Percentiles rank a stretch among this genome's conserved stretches.
phyloP scores from a whole-genome alignment of 2,888 invertebrate species.

The Willowsia nigromaculata region DNA sequence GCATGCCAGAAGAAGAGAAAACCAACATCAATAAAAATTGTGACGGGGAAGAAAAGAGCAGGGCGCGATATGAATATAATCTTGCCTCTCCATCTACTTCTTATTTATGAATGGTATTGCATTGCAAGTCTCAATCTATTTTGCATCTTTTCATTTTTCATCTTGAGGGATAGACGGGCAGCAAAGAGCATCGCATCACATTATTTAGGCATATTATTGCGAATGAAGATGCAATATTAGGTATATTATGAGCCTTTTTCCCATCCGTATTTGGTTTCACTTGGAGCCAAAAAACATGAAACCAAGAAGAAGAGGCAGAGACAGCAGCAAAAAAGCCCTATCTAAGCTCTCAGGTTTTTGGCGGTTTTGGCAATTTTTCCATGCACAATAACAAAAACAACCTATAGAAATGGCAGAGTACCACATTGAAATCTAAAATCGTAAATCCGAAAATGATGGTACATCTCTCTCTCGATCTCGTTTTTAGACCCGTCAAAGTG shows the following conservation, averaged over 20 bases:
- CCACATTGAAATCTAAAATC: neutral
- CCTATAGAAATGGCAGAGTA: neutral
- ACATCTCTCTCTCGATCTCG: neutral
- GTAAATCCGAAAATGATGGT: slow-evolving; percentile 9
- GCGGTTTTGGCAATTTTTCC: neutral
- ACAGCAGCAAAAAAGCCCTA: neutral
- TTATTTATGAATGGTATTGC: neutral
- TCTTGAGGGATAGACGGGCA: neutral
- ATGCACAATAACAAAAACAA: neutral
- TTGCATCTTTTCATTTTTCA: slow-evolving; percentile 44
- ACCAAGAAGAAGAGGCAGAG: neutral
- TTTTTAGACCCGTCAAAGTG: slow-evolving; percentile 13
- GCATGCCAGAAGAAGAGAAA: neutral
- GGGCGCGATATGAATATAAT: neutral
- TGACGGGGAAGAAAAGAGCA: neutral
- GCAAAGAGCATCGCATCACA: neutral
- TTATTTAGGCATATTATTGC: neutral
- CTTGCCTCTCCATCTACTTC: neutral
- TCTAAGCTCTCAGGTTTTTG: neutral
- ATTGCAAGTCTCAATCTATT: slow-evolving; percentile 17
- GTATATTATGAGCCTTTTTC: neutral
- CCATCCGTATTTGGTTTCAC: slow-evolving; percentile 34
- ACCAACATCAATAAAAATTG: slow-evolving; percentile 17
- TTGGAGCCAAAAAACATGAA: slow-evolving; percentile 21
- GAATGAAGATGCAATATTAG: neutral